Evolutionary conservation across 2,797 vertebrate species (phyloP), one percentile per base, ranked within the genome.

Genomic region (Cynodonichthys magdalenae): DNA sequence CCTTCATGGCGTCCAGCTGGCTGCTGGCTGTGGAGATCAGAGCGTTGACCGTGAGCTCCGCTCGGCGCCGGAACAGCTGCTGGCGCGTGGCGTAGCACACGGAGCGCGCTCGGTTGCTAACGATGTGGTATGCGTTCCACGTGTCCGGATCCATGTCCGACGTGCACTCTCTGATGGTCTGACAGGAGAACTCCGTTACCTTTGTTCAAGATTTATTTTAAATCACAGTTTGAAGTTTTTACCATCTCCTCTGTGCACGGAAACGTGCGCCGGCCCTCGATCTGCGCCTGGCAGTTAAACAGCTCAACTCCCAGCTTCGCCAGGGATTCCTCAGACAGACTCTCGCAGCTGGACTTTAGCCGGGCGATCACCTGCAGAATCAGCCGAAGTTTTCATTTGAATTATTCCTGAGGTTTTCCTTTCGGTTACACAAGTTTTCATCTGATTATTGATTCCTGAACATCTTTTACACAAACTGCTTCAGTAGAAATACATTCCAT

Each of bases 71-170:
- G 69, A 96, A 95, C 20, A 95, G 93, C 81, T 92, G 92, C 90
- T 96, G 95, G 28, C 94, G 93, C 0, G 90, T 89, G 3, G 93
- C 80, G 0, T 95, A 95, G 78, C 95, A 96, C 41, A 95, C 94
- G 0, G 94, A 89, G 11, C 93, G 93, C 0, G 93, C 95, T 41
- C 94, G 75, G 87, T 95, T 95, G 80, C 94, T 95, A 56, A 95
- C 92, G 0, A 95, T 94, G 78, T 95, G 95, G 77, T 96, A 96
- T 0, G 95, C 94, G 0, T 94, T 96, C 94, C 94, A 95, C 0
- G 94, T 95, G 83, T 95, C 93, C 0, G 94, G 75, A 53, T 96
- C 94, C 95, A 95, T 95, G 36, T 83, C 77, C 0, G 75, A 75
- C 0, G 95, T 95, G 24, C 95, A 96, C 47, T 92, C 87, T 7